Conservation (phyloP, 2,888 invertebrate species). For the Masnerella sp. region DNA sequence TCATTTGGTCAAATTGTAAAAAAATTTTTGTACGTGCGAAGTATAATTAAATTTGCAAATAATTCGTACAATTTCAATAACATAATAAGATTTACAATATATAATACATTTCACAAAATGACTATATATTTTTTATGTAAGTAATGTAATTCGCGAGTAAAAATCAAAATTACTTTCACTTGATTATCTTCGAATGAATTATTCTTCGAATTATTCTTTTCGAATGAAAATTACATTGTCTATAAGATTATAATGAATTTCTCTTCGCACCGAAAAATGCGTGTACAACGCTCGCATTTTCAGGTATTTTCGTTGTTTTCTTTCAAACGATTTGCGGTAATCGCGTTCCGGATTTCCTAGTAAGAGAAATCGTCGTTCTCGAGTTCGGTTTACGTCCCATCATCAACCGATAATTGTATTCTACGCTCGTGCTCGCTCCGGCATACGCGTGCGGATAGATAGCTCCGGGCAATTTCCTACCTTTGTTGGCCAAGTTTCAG, state of each 20-base stretch:
- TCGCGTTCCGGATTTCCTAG: slow-evolving; percentile 55
- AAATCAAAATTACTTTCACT: no score
- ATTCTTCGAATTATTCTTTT: no score
- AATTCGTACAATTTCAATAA: no score
- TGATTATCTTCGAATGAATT: no score
- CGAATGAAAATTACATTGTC: not conserved
- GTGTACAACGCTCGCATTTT: slow-evolving; percentile 12
- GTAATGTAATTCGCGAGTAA: no score
- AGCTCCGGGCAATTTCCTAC: slow-evolving; percentile 66
- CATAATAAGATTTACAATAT: no score
- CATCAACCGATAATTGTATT: slow-evolving; percentile 64
- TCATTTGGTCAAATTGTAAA: no score
- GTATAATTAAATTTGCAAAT: no score
- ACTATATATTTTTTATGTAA: no score
- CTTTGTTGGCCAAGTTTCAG: slow-evolving; percentile 67
- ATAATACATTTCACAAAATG: no score
- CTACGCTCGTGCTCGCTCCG: slow-evolving; percentile 56
- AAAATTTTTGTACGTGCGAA: no score
- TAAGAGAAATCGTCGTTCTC: slow-evolving; percentile 59
- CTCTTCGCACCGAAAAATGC: slow-evolving; percentile 32
- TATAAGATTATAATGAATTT: slow-evolving; percentile 30
- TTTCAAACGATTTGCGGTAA: slow-evolving; percentile 50
- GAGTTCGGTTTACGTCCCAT: slow-evolving; percentile 62
- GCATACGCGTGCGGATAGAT: slow-evolving; percentile 53
- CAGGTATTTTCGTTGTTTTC: slow-evolving; percentile 39